phyloP scores from a whole-genome alignment of 1,140 invertebrate genomes.

The Theocolax elegans region DNA sequence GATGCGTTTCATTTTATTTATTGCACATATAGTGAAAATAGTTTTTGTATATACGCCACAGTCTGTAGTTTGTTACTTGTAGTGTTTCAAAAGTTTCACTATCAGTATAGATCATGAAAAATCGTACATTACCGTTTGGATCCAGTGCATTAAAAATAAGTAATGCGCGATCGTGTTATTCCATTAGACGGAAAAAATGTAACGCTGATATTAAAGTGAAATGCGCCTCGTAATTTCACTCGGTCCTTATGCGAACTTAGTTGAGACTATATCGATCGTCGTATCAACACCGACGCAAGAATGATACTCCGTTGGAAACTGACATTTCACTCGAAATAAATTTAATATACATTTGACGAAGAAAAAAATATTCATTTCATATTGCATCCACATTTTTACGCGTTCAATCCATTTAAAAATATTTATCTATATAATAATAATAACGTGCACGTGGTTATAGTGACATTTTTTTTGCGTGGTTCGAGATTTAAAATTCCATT shows the following conservation, averaged over 20 bases:
- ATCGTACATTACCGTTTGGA: no score
- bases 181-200: background rate
- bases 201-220: slow-evolving; percentile 8
- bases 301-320: background rate
- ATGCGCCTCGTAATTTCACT: slow-evolving; percentile 13
- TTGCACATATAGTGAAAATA: slow-evolving; percentile 2
- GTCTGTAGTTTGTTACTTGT: no score
- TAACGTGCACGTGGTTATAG: no score
- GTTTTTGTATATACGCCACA: background rate
- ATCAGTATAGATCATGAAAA: no score
- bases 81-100: no score
- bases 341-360: background rate
- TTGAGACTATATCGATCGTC: slow-evolving; percentile 2
- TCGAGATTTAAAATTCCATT: no score
- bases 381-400: no score
- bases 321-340: background rate
- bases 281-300: background rate
- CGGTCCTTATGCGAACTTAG: background rate
- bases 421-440: no score
- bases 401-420: no score
- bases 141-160: slow-evolving; percentile 21
- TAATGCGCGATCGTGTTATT: background rate
- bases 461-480: no score
- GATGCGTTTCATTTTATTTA: no score
- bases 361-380: background rate